phyloP scores from a whole-genome alignment of 2,888 invertebrate genomes.

The Macrophya annulata region DNA sequence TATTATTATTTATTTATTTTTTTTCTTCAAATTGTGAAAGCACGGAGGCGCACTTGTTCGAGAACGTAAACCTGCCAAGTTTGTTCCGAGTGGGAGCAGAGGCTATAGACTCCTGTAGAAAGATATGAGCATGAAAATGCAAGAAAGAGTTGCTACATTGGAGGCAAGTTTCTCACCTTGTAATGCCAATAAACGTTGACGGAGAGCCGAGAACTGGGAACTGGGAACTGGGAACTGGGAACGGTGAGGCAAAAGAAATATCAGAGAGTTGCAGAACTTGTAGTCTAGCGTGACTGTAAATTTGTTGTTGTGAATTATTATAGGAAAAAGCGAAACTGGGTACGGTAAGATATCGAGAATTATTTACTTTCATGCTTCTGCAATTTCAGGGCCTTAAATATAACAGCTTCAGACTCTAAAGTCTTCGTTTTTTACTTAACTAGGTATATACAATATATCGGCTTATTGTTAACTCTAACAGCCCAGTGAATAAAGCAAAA shows the following conservation, averaged over 20 bases:
- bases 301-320: constrained; percentile 50
- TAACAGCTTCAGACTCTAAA: constrained; percentile 7
- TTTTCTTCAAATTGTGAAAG: not conserved
- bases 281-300: constrained; percentile 53
- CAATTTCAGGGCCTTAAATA: not conserved
- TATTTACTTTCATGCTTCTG: constrained; percentile 4
- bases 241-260: constrained; percentile 42
- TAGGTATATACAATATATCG: not conserved
- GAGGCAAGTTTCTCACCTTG: constrained; percentile 53
- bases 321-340: constrained; percentile 43
- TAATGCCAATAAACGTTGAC: constrained; percentile 56
- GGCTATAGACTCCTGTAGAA: constrained; percentile 5
- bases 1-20: not conserved
- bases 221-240: not conserved
- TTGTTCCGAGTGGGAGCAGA: not conserved
- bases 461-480: constrained; percentile 1
- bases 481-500: too few relatives aligned
- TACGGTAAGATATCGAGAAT: constrained; percentile 33
- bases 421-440: constrained; percentile 17
- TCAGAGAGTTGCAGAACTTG: constrained; percentile 43
- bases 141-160: constrained; percentile 52
- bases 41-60: constrained; percentile 23
- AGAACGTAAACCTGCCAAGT: constrained; percentile 47
- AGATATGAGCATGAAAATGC: constrained; percentile 55
- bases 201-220: constrained; percentile 19